Evolutionary conservation across 2,888 invertebrate species (phyloP).

Genomic region (Andrena flavipes): DNA sequence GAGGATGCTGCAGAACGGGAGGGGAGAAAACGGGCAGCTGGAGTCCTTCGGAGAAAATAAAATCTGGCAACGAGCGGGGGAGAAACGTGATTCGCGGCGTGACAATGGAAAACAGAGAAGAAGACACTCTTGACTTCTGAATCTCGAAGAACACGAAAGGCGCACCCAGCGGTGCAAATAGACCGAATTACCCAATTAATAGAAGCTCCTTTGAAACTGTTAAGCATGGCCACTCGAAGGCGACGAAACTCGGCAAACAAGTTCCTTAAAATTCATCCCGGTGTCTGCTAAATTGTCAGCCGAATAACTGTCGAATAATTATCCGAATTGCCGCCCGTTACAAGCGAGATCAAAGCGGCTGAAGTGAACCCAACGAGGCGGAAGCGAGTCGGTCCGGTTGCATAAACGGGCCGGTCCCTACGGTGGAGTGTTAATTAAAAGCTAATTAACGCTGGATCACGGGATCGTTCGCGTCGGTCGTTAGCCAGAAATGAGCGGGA

Average conservation of each 20-base stretch:
- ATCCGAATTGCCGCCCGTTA: constrained; percentile 26
- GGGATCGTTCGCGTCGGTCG: constrained; percentile 32
- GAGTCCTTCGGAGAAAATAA: not conserved
- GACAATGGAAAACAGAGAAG: not conserved
- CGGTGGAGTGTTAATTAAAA: constrained; percentile 51
- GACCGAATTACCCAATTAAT: no score
- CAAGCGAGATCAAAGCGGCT: constrained; percentile 17
- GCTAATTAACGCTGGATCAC: constrained; percentile 48
- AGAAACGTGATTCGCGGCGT: not conserved
- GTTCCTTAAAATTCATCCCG: not conserved
- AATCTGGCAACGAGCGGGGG: not conserved
- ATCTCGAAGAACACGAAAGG: not conserved
- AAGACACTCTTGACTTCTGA: not conserved
- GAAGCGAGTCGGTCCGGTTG: constrained; percentile 39
- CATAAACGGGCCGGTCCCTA: constrained; percentile 32
- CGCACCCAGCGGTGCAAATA: no score
- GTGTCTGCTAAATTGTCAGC: not conserved
- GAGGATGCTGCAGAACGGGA: not conserved
- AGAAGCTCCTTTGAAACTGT: no score
- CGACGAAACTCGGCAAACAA: not conserved
- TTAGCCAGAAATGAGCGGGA: constrained; percentile 31
- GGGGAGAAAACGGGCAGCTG: not conserved
- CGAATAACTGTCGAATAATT: constrained; percentile 13
- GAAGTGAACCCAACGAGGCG: constrained; percentile 14
- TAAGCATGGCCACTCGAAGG: not conserved